These are phyloP conservation scores for Lutjanus argentimaculatus DNA, from an alignment of 2,797 vertebrate species.

Conservation along the genomic window DNA sequence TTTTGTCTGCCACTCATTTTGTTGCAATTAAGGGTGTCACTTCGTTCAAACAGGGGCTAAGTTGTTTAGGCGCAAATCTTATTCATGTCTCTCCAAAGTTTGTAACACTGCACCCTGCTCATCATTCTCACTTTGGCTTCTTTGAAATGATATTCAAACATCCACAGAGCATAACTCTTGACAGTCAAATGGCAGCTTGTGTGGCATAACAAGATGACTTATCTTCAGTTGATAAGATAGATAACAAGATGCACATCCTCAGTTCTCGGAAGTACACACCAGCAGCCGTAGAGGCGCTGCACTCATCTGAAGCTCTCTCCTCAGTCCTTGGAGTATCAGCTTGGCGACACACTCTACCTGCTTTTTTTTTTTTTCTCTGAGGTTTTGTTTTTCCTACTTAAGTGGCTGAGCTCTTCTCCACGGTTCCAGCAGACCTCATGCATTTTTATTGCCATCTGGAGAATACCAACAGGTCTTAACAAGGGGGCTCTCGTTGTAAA, in stretches of 20 bases:
- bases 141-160: conserved; percentile 65
- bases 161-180: conserved; percentile 55
- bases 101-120: conserved; percentile 43
- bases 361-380: conserved; percentile 60
- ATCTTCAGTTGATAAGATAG: conserved; percentile 74
- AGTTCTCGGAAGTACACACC: conserved; percentile 70
- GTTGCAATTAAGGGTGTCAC: conserved; percentile 49
- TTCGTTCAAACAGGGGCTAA: conserved; percentile 42
- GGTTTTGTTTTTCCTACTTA: conserved; percentile 82
- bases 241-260: conserved; percentile 80
- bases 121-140: conserved; percentile 56
- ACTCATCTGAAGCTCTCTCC: conserved; percentile 77
- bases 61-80: conserved; percentile 32
- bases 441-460: conserved; percentile 87
- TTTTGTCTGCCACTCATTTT: conserved; percentile 41
- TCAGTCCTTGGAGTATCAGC: conserved; percentile 75
- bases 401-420: conserved; percentile 80
- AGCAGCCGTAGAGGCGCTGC: conserved; percentile 61
- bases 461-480: conserved; percentile 85
- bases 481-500: conserved; percentile 74
- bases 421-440: conserved; percentile 80
- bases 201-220: conserved; percentile 69
- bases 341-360: conserved; percentile 76
- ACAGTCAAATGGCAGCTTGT: conserved; percentile 71
- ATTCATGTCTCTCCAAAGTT: conserved; percentile 48